Percentiles rank a stretch among this genome's conserved stretches.
These are phyloP conservation scores for Manis javanica DNA, from an alignment of 2,797 vertebrate genomes.

Conservation along the genomic window DNA sequence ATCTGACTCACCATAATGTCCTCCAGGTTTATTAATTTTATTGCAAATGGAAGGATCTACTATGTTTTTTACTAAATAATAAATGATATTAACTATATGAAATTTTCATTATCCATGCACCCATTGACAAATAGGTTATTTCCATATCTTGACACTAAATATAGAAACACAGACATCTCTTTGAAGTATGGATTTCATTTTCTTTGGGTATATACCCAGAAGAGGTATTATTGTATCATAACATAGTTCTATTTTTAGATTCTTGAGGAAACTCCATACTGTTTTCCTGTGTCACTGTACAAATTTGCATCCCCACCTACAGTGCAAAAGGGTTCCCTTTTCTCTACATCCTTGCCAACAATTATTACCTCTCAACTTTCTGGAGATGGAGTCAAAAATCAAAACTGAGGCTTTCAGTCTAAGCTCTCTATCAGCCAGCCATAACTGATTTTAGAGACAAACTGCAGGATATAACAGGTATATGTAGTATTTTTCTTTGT, in stretches of 20 bases:
- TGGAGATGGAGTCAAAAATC: neutral
- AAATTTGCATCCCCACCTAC: neutral
- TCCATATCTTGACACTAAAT: neutral
- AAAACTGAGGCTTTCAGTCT: neutral
- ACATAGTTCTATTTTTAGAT: neutral
- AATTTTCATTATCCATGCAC: neutral
- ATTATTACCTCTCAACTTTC: neutral
- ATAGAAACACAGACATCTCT: neutral
- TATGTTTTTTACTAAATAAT: neutral
- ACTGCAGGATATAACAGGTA: neutral
- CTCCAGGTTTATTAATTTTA: neutral
- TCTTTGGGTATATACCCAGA: neutral
- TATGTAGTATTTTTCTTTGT: neutral
- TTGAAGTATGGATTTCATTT: neutral
- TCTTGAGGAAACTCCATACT: neutral
- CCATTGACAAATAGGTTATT: neutral
- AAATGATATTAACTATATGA: too few relatives aligned
- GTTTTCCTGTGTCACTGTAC: neutral
- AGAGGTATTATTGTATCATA: neutral
- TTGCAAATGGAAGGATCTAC: neutral
- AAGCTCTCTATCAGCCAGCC: neutral
- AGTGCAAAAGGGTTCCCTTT: neutral
- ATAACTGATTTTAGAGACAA: neutral
- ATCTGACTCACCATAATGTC: neutral
- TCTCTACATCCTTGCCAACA: neutral